These are phyloP conservation scores for Triplophysa dalaica DNA, from an alignment of 2,113 vertebrate genomes.

Conservation along the genomic window DNA sequence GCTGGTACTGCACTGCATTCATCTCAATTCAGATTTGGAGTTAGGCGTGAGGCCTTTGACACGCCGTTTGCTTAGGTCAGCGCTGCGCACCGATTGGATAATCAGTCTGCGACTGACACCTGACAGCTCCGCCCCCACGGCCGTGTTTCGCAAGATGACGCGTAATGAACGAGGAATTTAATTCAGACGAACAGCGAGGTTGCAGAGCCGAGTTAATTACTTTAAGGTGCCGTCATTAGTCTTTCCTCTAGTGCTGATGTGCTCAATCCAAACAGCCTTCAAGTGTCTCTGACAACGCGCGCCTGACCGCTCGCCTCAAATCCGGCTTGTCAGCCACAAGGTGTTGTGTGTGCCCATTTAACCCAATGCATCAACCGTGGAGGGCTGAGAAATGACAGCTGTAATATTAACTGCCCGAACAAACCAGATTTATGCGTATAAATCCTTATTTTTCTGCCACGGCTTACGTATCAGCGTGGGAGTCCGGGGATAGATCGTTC, in stretches of 20 bases:
- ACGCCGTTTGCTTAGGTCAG: conserved; percentile 17
- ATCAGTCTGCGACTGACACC: conserved; percentile 66
- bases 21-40: conserved; percentile 21
- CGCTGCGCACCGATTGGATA: conserved; percentile 59
- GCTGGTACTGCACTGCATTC: conserved; percentile 5
- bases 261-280: conserved; percentile 71
- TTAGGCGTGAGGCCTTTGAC: not conserved
- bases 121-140: conserved; percentile 64
- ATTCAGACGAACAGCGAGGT: conserved; percentile 69
- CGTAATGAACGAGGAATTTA: conserved; percentile 77
- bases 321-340: conserved; percentile 34
- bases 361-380: conserved; percentile 14
- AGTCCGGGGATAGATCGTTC: conserved; percentile 68
- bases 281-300: conserved; percentile 34
- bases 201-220: conserved; percentile 62
- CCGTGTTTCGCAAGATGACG: conserved; percentile 68
- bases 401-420: conserved; percentile 5
- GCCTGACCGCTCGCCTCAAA: conserved; percentile 34
- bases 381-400: conserved; percentile 29
- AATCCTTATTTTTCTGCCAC: conserved; percentile 49
- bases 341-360: conserved; percentile 33
- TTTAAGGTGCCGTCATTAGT: conserved; percentile 66
- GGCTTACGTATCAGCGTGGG: conserved; percentile 18
- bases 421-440: conserved; percentile 38
- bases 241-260: conserved; percentile 73